phyloP scores from a whole-genome alignment of 2,797 vertebrate species.

The Lagodon rhomboides region DNA sequence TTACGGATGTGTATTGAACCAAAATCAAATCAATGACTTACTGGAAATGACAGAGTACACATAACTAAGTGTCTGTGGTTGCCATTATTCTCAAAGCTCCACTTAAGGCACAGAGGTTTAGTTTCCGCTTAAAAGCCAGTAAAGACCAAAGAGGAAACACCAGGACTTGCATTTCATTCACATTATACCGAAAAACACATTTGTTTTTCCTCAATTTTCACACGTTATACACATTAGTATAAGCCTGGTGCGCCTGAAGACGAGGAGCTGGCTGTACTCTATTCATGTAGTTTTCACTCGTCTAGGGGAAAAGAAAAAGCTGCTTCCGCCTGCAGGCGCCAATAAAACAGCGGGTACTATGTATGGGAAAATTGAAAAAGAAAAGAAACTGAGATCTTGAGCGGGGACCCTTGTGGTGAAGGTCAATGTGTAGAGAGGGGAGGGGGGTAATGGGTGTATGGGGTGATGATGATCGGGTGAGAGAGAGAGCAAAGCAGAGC shows the following conservation, averaged over 20 bases:
- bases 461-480: constrained; percentile 1
- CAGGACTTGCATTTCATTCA: neutral
- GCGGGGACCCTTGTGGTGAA: constrained; percentile 50
- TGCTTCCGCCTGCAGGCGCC: constrained; percentile 35
- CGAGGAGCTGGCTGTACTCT: constrained; percentile 7
- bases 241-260: neutral
- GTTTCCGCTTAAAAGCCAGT: constrained; percentile 7
- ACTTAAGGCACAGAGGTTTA: neutral
- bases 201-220: neutral
- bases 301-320: constrained; percentile 26
- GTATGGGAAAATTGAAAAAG: constrained; percentile 54
- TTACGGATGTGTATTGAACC: neutral
- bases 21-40: constrained; percentile 25
- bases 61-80: neutral
- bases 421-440: constrained; percentile 35
- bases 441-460: constrained; percentile 21
- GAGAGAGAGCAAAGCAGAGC: neutral
- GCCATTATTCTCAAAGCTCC: neutral
- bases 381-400: constrained; percentile 48
- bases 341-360: constrained; percentile 55
- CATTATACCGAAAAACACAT: neutral
- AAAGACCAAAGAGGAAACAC: neutral
- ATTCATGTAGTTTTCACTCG: constrained; percentile 22
- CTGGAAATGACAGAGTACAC: constrained; percentile 3
- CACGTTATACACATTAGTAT: neutral